Base-by-base conservation (phyloP, 2,797 vertebrate species). In the Lagocephalus sceleratus region DNA sequence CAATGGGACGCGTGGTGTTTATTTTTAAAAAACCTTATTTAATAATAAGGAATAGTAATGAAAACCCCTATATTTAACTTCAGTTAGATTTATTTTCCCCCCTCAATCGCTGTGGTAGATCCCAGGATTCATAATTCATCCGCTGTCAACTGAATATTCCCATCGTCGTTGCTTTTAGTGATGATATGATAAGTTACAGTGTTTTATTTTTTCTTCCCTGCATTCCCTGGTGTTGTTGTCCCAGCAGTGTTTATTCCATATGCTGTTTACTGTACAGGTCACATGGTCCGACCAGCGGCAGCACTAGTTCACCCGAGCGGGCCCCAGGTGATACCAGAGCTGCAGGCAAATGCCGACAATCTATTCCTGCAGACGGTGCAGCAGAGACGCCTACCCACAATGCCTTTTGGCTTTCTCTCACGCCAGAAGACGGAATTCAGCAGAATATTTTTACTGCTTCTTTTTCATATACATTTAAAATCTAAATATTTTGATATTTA, bases 221-320 rank as follows among this genome's bases (percentile, higher is more conserved):
- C 48, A 51, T 45, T 60, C 60, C 52, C 70, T 52, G 29, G 65
- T 69, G 56, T 23, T 63, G 42, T 55, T 67, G n/a, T 72, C 64
- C 48, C 67, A 59, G 70, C 19, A 32, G 57, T 63, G 54, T 52
- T 53, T 54, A 50, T 57, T 77, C 71, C 73, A 73, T 81, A 66
- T 77, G 70, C 48, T 84, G 82, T 85, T 86, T 81, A 69, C 79
- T 73, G 59, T 80, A 62, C 60, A 42, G 25, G 75, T 85, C 81
- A 88, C 80, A 69, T 81, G 76, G 61, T 75, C 44, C 44, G 40
- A 43, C 57, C 68, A 57, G 61, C 67, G 45, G 45, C 59, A 61
- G 45, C 59, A 61, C 59, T 53, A 26, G 76, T 79, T 79, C 35
- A 68, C n/a, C 59, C 41, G 40, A 50, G 51, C 46, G 67, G 57